phyloP scores from a whole-genome alignment of 2,797 vertebrate species.

The Hemitrygon akajei region DNA sequence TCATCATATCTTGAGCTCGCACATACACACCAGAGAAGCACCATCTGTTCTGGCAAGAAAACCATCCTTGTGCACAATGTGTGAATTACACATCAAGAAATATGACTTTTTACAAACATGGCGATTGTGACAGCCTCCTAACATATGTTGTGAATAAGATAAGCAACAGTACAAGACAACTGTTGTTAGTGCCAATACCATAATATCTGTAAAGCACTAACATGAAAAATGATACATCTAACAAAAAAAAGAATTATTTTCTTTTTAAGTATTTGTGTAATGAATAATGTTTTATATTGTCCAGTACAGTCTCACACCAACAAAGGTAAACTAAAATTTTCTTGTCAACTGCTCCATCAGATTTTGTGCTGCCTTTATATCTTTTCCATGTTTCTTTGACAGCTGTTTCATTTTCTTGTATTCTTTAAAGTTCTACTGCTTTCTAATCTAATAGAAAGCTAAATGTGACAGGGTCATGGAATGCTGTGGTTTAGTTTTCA shows the following conservation, averaged over 20 bases:
- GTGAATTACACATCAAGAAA: not conserved
- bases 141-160: not conserved
- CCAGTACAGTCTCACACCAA: not conserved
- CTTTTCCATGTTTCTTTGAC: not conserved
- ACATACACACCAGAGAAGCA: not conserved
- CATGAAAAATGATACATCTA: not conserved
- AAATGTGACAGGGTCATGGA: not conserved
- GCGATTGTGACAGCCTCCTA: not conserved
- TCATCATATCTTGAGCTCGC: not conserved
- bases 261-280: not conserved
- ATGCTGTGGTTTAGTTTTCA: not conserved
- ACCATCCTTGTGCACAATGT: not conserved
- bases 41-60: not conserved
- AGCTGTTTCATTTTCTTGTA: not conserved
- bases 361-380: not conserved
- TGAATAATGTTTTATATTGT: not conserved
- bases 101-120: not conserved
- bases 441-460: not conserved
- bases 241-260: no score
- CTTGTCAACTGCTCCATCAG: not conserved
- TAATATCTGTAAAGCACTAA: not conserved
- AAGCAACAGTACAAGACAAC: not conserved
- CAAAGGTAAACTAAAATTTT: not conserved
- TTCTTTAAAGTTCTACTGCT: not conserved
- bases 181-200: not conserved